Percentiles rank a stretch among this genome's conserved stretches.
Conservation (phyloP, 2,797 vertebrate genomes). For the Dendrocincla tyrannina region DNA sequence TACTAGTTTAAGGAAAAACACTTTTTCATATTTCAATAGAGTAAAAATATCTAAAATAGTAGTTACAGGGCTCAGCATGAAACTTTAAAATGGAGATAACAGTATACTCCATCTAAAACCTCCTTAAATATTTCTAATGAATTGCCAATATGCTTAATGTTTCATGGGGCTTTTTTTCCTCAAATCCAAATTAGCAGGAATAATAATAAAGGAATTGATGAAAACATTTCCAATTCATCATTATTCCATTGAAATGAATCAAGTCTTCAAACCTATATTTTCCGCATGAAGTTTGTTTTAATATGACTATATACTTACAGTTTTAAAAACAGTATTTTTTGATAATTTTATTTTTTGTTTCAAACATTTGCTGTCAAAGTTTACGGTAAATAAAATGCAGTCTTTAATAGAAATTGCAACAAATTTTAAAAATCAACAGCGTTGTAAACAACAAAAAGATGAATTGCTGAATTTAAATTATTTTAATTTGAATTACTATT, state of each 20-base stretch:
- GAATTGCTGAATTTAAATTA: neutral
- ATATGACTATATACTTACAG: neutral
- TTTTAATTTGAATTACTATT: neutral
- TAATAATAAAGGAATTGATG: neutral
- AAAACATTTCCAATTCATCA: neutral
- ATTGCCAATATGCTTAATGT: neutral
- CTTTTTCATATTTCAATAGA: neutral
- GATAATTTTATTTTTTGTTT: neutral
- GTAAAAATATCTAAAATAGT: neutral
- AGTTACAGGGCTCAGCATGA: neutral
- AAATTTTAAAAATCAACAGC: neutral
- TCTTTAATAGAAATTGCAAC: neutral
- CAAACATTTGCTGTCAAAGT: neutral
- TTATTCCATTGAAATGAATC: neutral
- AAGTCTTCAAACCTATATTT: neutral
- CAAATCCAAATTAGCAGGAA: neutral
- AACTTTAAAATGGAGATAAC: neutral
- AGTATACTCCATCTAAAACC: neutral
- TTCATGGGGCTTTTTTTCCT: neutral
- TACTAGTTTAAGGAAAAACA: neutral
- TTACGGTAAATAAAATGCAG: neutral
- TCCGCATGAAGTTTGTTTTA: neutral
- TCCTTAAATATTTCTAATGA: neutral
- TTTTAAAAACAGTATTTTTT: neutral
- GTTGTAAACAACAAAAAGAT: neutral